Evolutionary conservation across 1,140 invertebrate species (phyloP), one percentile per base, ranked within the genome.

Genomic region (Ceratina australensis): DNA sequence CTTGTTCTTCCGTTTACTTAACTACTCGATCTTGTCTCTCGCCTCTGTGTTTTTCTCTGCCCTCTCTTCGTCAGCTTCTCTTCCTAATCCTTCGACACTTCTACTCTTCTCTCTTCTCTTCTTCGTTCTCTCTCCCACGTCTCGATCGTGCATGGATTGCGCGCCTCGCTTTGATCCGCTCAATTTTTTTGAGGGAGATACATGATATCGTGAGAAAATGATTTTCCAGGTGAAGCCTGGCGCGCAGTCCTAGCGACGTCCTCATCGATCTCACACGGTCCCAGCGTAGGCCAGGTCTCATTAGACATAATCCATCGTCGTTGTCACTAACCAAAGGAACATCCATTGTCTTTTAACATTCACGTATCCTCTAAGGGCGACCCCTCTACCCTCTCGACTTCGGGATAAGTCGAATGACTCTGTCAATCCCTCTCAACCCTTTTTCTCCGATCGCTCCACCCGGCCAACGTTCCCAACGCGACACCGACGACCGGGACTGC

Each of bases 401-500:
- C 20, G 49, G 24, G 57, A 42, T n/a, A 24, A 74, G 72, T 69
- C 28, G 18, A 76, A 47, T 16, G 49, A 13, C 28, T 28, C 47
- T 24, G 54, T 52, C 5, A 2, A 50, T 42, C 2, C 42, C 65
- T 42, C 8, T 28, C 33, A 67, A 59, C 80, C 22, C 47, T 7
- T 22, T 12, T n/a, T 28, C 10, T 76, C 66, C 74, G 26, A 52
- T 20, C 57, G 76, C 79, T 90, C 87, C 89, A 90, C 85, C 78
- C 85, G 80, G 87, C 90, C 91, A 91, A 91, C 90, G 89, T 86
- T 91, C 91, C 90, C 90, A 90, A 92, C 90, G 90, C 89, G 87
- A 92, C 90, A 87, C 89, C 87, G 89, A 90, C 91, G 82, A 87
- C 85, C 84, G n/a, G 8, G 85, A 85, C 79, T 77, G 82, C 85